Evolutionary conservation across 53 echinoderm and acorn worm species (phyloP).

Genomic region (Astropecten irregularis): DNA sequence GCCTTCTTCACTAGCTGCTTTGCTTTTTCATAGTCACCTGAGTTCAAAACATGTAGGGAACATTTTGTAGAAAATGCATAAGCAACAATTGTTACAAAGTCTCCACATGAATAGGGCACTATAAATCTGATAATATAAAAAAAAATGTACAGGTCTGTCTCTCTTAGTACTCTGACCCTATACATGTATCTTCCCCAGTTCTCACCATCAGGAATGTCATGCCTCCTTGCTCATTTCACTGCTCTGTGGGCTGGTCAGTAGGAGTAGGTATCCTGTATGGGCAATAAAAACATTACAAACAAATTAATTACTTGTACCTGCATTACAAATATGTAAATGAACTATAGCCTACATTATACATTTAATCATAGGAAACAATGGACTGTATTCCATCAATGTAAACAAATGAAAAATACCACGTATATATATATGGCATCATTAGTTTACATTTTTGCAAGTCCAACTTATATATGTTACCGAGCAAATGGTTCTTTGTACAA

Average conservation of each 20-base stretch:
- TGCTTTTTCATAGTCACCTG: slow-evolving; percentile 29
- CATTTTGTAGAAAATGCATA: neutral
- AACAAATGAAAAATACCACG: no score
- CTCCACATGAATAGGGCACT: neutral
- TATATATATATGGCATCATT: no score
- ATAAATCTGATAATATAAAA: neutral
- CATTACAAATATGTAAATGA: no score
- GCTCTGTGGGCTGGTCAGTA: slow-evolving; percentile 13
- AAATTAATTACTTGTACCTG: no score
- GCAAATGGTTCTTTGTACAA: no score
- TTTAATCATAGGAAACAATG: no score
- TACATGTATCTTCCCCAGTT: slow-evolving; percentile 22
- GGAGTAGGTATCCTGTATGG: neutral
- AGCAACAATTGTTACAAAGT: neutral
- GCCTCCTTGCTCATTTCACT: neutral
- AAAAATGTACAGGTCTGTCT: slow-evolving; percentile 17
- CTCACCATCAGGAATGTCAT: slow-evolving; percentile 12
- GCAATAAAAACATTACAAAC: neutral
- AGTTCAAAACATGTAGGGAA: neutral
- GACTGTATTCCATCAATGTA: no score
- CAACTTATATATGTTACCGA: no score
- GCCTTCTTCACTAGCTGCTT: neutral
- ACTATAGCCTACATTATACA: no score
- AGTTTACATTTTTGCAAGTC: no score
- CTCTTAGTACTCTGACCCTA: slow-evolving; percentile 9